phyloP scores from a whole-genome alignment of 1,140 invertebrate species.

The Drosophila santomea region DNA sequence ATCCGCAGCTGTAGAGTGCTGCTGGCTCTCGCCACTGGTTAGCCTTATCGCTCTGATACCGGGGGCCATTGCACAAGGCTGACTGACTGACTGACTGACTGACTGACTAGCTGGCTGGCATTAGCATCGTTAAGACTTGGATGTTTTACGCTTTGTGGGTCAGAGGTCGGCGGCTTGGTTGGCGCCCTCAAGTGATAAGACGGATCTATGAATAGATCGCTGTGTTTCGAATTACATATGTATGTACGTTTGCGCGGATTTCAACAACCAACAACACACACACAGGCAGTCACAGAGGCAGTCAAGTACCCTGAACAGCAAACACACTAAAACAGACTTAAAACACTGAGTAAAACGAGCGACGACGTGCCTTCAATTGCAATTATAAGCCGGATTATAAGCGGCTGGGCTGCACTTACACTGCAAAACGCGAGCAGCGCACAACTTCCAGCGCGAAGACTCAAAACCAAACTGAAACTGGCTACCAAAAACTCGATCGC shows the following conservation, averaged over 20 bases:
- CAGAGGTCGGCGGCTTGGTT: constrained; percentile 55
- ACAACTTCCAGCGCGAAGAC: constrained; percentile 68
- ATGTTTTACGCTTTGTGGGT: constrained; percentile 33
- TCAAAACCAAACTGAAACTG: constrained; percentile 71
- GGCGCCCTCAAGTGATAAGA: constrained; percentile 61
- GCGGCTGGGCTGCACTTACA: constrained; percentile 62
- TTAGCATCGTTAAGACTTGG: constrained; percentile 40
- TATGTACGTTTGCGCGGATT: constrained; percentile 49
- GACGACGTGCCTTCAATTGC: constrained; percentile 74
- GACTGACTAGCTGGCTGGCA: constrained; percentile 6
- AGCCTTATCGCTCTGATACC: constrained; percentile 63
- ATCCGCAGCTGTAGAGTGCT: constrained; percentile 29
- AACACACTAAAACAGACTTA: constrained; percentile 1
- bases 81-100: constrained; percentile 17
- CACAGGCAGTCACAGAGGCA: neutral
- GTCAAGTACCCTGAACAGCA: constrained; percentile 21
- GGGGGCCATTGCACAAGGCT: constrained; percentile 64
- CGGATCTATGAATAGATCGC: constrained; percentile 36
- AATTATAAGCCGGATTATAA: constrained; percentile 79
- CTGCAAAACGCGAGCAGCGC: constrained; percentile 63
- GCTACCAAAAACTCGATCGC: constrained; percentile 76
- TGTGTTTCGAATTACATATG: constrained; percentile 15
- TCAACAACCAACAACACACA: constrained; percentile 47
- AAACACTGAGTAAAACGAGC: constrained; percentile 13
- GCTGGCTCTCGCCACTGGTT: constrained; percentile 54